Percentiles rank a stretch among this genome's conserved stretches.
Evolutionary conservation across 2,888 invertebrate genomes (phyloP).

Genomic region (Yponomeuta evonymella): DNA sequence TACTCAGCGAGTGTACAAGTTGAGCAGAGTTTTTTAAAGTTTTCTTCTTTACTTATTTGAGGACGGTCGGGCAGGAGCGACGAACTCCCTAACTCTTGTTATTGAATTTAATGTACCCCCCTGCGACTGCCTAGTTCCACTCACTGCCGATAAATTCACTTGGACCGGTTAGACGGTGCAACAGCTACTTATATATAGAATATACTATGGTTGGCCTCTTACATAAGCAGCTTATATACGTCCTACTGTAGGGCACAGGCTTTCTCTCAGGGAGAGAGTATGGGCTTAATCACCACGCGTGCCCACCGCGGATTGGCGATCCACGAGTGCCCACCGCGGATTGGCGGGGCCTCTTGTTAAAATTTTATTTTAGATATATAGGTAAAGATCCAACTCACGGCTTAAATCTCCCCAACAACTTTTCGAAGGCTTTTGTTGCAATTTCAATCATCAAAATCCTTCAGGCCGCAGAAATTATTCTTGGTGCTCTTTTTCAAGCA

Average conservation of each 20-base stretch:
- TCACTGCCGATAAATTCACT: slow-evolving; percentile 62
- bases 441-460: background rate
- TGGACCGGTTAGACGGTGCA: slow-evolving; percentile 39
- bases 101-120: slow-evolving; percentile 74
- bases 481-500: background rate
- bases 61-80: slow-evolving; percentile 69
- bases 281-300: too few relatives aligned
- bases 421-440: background rate
- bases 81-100: slow-evolving; percentile 73
- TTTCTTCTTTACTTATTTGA: slow-evolving; percentile 72
- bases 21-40: slow-evolving; percentile 64
- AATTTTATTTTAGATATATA: background rate
- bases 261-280: too few relatives aligned
- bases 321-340: too few relatives aligned
- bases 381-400: background rate
- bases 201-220: background rate
- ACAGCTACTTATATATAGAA: background rate
- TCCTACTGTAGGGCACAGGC: too few relatives aligned
- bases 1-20: slow-evolving; percentile 57
- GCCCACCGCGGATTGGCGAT: too few relatives aligned
- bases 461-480: background rate
- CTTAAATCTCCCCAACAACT: background rate
- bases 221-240: too few relatives aligned
- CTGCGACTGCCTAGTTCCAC: slow-evolving; percentile 44
- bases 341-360: background rate